Percentiles rank a stretch among this genome's conserved stretches.
Evolutionary conservation across 92 coral and sea anemone genomes (phyloP).

Genomic region (Virgularia gustaviana): DNA sequence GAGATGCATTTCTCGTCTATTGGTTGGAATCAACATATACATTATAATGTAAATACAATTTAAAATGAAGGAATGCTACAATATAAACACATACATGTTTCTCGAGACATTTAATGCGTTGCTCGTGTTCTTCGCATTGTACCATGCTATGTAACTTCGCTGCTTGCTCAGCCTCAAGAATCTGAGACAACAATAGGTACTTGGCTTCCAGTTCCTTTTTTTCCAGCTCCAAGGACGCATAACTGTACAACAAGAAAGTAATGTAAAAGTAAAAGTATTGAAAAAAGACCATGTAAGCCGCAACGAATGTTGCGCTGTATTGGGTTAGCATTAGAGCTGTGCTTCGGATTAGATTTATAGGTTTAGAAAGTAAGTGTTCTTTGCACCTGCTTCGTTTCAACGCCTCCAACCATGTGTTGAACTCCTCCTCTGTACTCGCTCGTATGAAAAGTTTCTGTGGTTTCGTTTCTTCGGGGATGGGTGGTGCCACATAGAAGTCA

Average conservation of each 20-base stretch:
- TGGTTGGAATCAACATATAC: too few species aligned
- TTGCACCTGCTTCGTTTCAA: slow-evolving; percentile 75
- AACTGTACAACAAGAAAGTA: slow-evolving; percentile 46
- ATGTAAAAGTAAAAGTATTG: background rate
- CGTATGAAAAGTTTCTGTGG: slow-evolving; percentile 59
- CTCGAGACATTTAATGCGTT: slow-evolving; percentile 63
- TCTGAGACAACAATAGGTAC: slow-evolving; percentile 67
- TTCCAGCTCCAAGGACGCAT: slow-evolving; percentile 68
- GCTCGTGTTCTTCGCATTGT: slow-evolving; percentile 87
- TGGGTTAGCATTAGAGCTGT: background rate
- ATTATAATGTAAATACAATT: too few species aligned
- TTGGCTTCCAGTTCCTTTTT: slow-evolving; percentile 80
- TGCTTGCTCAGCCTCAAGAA: slow-evolving; percentile 85
- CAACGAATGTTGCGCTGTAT: background rate
- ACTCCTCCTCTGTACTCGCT: slow-evolving; percentile 65
- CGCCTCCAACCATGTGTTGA: slow-evolving; percentile 75
- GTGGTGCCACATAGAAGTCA: slow-evolving; percentile 65
- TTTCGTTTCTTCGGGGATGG: slow-evolving; percentile 69
- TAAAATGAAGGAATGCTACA: too few species aligned
- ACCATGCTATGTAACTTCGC: slow-evolving; percentile 83
- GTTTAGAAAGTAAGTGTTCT: background rate
- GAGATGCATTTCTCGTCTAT: too few species aligned
- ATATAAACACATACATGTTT: slow-evolving; percentile 65
- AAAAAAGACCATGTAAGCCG: background rate
- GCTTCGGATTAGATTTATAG: background rate